A percentile compares a stretch with the other conserved stretches of the same genome.
Conservation (phyloP, 2,113 vertebrate species). For the Datnioides undecimradiatus region DNA sequence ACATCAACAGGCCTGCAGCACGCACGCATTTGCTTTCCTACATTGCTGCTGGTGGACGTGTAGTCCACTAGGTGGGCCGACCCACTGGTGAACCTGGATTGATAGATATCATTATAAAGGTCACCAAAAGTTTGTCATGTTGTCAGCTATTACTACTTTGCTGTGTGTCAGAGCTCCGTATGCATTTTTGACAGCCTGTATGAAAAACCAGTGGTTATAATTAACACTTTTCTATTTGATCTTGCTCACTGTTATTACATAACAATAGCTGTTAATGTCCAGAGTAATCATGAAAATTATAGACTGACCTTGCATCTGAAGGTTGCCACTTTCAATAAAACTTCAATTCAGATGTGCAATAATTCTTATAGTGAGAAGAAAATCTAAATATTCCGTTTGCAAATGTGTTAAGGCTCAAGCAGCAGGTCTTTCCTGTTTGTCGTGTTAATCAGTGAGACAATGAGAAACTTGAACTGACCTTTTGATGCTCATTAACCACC, state of each 20-base stretch:
- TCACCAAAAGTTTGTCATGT: conserved; percentile 42
- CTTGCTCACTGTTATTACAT: not conserved
- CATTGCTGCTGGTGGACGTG: too few species aligned
- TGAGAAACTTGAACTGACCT: conserved; percentile 30
- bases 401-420: conserved; percentile 7
- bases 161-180: conserved; percentile 4
- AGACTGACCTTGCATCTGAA: not conserved
- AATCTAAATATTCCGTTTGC: conserved; percentile 29
- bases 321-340: not conserved
- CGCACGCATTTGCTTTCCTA: too few species aligned
- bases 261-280: not conserved
- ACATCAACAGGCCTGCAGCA: too few species aligned
- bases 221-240: conserved; percentile 19
- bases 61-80: too few species aligned
- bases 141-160: conserved; percentile 4
- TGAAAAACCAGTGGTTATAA: not conserved
- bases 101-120: conserved; percentile 47
- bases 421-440: conserved; percentile 17
- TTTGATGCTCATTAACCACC: conserved; percentile 44
- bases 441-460: conserved; percentile 32
- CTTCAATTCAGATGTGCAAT: conserved; percentile 21
- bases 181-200: not conserved
- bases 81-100: too few species aligned
- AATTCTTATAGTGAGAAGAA: conserved; percentile 1
- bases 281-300: conserved; percentile 27